These are phyloP conservation scores for Trachymyrmex septentrionalis DNA, from an alignment of 1,140 invertebrate genomes.

Conservation along the genomic window DNA sequence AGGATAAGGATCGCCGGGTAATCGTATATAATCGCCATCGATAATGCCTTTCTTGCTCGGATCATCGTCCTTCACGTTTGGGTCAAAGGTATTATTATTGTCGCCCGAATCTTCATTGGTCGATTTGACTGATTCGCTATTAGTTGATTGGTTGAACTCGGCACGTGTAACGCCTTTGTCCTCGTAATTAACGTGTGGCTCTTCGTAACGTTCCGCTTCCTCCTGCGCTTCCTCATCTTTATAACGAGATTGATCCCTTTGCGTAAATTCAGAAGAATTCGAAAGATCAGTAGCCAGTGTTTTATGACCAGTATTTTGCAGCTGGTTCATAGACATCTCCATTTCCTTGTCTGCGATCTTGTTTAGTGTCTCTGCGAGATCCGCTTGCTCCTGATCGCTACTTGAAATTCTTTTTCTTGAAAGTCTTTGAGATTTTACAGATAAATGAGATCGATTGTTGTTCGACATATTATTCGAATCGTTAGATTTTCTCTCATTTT, in stretches of 20 bases:
- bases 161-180: conserved; percentile 10
- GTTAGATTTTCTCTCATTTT: background rate
- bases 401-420: background rate
- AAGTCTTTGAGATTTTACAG: background rate
- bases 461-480: background rate
- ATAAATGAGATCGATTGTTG: background rate
- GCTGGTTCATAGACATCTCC: background rate
- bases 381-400: background rate
- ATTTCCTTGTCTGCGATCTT: conserved; percentile 26
- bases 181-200: background rate
- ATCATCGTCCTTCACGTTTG: background rate
- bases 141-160: conserved; percentile 2
- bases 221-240: background rate
- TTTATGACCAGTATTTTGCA: background rate
- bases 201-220: background rate
- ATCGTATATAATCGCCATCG: conserved; percentile 66
- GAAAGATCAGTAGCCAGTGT: background rate
- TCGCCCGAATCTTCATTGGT: background rate
- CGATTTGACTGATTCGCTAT: background rate
- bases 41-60: background rate
- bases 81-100: background rate
- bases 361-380: conserved; percentile 12
- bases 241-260: background rate
- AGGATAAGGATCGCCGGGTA: conserved; percentile 77
- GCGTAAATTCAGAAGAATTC: background rate